A percentile compares a stretch with the other conserved stretches of the same genome.
phyloP scores from a whole-genome alignment of 2,888 invertebrate species.

The Zeuzera pyrina region DNA sequence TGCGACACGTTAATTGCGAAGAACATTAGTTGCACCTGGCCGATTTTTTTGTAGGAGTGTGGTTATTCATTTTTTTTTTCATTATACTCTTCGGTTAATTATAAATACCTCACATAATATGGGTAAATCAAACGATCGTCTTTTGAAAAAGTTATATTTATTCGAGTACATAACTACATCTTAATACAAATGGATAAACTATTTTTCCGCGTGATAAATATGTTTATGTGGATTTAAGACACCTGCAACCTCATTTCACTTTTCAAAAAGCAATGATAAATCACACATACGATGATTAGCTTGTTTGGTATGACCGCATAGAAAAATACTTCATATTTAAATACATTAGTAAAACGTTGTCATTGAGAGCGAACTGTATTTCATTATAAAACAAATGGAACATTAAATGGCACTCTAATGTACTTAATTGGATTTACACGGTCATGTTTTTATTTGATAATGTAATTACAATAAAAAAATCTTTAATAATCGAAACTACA shows the following conservation, averaged over 20 bases:
- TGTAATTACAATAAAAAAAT: too few relatives aligned
- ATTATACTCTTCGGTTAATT: too few relatives aligned
- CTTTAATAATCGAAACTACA: too few relatives aligned
- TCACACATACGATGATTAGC: conserved; percentile 57
- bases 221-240: conserved; percentile 60
- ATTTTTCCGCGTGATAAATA: conserved; percentile 70
- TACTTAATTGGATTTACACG: conserved; percentile 52
- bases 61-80: too few relatives aligned
- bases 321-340: conserved; percentile 52
- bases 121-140: too few relatives aligned
- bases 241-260: conserved; percentile 44
- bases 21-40: too few relatives aligned
- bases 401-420: conserved; percentile 47
- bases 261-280: conserved; percentile 49
- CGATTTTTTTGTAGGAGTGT: too few relatives aligned
- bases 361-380: conserved; percentile 37
- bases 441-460: too few relatives aligned
- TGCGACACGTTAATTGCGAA: too few relatives aligned
- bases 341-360: conserved; percentile 39
- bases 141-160: conserved; percentile 72
- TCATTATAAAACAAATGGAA: conserved; percentile 9
- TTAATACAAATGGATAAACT: conserved; percentile 70
- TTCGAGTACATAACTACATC: conserved; percentile 75
- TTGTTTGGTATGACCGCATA: conserved; percentile 44
- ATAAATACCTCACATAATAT: too few relatives aligned